A percentile compares a stretch with the other conserved stretches of the same genome.
Conservation (phyloP, 2,797 vertebrate species). For the Pseudochirops cupreus region DNA sequence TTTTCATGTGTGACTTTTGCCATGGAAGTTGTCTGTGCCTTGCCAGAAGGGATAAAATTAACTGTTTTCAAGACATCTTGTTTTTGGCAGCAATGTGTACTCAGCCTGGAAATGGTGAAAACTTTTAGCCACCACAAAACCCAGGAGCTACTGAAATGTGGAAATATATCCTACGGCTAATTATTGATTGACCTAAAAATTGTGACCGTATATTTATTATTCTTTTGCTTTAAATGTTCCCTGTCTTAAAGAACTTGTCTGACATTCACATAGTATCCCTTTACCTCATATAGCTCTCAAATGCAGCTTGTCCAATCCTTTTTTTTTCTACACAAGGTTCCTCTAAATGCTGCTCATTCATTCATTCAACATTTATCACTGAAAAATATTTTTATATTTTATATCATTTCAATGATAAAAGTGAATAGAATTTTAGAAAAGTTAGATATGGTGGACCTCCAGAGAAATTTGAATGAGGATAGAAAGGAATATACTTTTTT, state of each 20-base stretch:
- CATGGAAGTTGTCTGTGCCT: conserved; percentile 38
- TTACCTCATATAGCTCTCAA: conserved; percentile 26
- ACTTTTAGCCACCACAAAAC: not conserved
- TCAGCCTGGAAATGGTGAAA: not conserved
- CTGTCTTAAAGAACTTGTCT: not conserved
- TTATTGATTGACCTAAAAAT: not conserved
- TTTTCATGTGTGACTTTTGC: conserved; percentile 40
- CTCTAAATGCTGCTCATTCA: not conserved
- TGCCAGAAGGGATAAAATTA: not conserved
- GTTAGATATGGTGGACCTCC: too few species aligned
- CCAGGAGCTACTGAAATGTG: not conserved
- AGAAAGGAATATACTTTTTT: too few species aligned
- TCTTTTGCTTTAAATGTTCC: conserved; percentile 23
- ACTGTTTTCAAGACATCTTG: not conserved
- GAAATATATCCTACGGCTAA: not conserved
- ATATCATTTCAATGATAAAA: not conserved
- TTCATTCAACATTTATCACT: not conserved
- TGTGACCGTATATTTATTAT: not conserved
- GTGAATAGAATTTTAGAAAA: too few species aligned
- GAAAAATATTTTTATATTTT: not conserved
- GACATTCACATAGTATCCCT: conserved; percentile 34
- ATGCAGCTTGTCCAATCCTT: not conserved
- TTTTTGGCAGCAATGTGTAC: not conserved
- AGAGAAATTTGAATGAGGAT: too few species aligned
- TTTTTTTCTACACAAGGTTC: not conserved